phyloP scores from a whole-genome alignment of 2,888 invertebrate species.

The Pterostichus madidus region DNA sequence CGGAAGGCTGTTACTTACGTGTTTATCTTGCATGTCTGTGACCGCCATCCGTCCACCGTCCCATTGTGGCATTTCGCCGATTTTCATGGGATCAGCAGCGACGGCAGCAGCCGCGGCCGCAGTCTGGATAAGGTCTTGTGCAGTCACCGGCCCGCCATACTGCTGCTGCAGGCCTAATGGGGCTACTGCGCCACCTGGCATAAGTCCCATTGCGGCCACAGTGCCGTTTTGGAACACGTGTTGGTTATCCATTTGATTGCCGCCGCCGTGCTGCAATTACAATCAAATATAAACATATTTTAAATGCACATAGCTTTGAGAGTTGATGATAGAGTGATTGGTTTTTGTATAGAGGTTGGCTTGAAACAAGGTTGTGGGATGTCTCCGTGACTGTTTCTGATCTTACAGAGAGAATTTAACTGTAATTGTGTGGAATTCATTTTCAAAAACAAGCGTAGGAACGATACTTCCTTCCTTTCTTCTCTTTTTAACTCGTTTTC shows the following conservation, averaged over 20 bases:
- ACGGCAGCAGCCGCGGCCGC: constrained; percentile 69
- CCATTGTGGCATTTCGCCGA: constrained; percentile 73
- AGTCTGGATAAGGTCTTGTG: constrained; percentile 70
- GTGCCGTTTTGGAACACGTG: constrained; percentile 68
- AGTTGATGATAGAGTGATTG: too few relatives aligned
- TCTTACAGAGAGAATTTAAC: too few relatives aligned
- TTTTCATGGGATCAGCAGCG: constrained; percentile 73
- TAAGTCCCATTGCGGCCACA: constrained; percentile 66
- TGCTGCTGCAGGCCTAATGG: constrained; percentile 68
- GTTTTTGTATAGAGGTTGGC: too few relatives aligned
- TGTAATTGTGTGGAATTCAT: too few relatives aligned
- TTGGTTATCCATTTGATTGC: constrained; percentile 63
- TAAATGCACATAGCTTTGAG: too few relatives aligned
- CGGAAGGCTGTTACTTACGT: constrained; percentile 72
- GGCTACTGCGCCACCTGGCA: constrained; percentile 61
- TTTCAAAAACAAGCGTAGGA: too few relatives aligned
- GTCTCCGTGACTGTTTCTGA: too few relatives aligned
- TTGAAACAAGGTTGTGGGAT: too few relatives aligned
- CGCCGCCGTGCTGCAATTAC: constrained; percentile 65
- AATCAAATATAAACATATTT: constrained; percentile 14
- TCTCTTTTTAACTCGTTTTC: too few relatives aligned
- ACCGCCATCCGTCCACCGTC: constrained; percentile 72
- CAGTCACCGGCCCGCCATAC: constrained; percentile 65
- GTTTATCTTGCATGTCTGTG: constrained; percentile 76
- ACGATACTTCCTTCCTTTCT: too few relatives aligned